Percentiles rank a stretch among this genome's conserved stretches.
phyloP scores from a whole-genome alignment of 2,113 vertebrate species.

The Thunnus maccoyii region DNA sequence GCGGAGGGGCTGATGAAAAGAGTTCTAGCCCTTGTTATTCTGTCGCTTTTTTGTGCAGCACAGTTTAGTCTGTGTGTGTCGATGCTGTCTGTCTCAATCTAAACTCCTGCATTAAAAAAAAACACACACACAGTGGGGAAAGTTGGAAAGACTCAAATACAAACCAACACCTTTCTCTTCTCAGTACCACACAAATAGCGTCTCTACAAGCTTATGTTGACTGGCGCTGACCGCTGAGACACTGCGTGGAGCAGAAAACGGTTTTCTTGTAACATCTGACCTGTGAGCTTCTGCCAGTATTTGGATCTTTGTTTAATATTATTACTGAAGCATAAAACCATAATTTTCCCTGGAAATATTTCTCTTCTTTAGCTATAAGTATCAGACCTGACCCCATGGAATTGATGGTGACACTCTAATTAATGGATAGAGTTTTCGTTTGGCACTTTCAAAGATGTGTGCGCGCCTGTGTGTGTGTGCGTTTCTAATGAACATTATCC shows the following conservation, averaged over 20 bases:
- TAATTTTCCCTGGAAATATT: constrained; percentile 71
- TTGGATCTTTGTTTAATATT: constrained; percentile 74
- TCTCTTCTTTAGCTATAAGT: constrained; percentile 69
- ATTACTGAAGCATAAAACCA: constrained; percentile 69
- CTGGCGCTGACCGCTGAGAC: constrained; percentile 53
- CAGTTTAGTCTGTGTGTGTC: constrained; percentile 81
- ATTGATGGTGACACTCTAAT: constrained; percentile 75
- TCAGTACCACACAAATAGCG: constrained; percentile 58
- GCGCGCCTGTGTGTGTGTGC: constrained; percentile 47
- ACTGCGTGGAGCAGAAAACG: constrained; percentile 45
- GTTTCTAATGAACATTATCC: constrained; percentile 76
- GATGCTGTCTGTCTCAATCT: constrained; percentile 76
- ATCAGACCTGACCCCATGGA: constrained; percentile 73
- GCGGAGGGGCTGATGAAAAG: constrained; percentile 64
- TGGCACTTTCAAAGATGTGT: constrained; percentile 61
- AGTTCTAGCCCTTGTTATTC: constrained; percentile 72
- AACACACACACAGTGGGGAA: constrained; percentile 59
- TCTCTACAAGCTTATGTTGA: constrained; percentile 60
- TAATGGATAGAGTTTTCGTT: constrained; percentile 77
- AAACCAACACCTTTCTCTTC: constrained; percentile 72
- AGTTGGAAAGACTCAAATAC: constrained; percentile 66
- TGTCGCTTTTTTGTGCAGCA: constrained; percentile 64
- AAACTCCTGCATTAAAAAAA: constrained; percentile 63
- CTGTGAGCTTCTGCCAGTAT: constrained; percentile 66
- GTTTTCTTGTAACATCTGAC: constrained; percentile 64